Base-by-base conservation (phyloP, 2,797 vertebrate genomes). In the Oceanodroma leucorhoa region DNA sequence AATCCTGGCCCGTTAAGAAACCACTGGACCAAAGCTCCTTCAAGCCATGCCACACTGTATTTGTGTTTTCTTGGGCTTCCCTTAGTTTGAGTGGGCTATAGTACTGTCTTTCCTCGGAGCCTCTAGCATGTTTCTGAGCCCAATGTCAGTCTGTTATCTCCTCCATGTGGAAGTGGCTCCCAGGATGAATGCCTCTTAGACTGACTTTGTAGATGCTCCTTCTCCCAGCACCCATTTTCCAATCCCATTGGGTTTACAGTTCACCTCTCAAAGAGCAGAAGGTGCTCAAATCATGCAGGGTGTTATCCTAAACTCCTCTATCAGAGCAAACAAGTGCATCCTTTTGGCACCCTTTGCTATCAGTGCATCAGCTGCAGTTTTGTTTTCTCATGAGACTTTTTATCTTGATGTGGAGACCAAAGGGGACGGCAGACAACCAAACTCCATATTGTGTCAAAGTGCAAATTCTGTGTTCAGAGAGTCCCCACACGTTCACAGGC, bases 221-320 rank as follows among this genome's bases (percentile, higher is more conserved):
- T 78, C 36, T 86, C 54, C 32, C 36, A 73, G n/a, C n/a, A 27
- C 26, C 38, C 14, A 5, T 67, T 73, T 89, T 30, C 62, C 27
- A 61, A 0, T 53, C 50, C 41, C 8, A 0, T 1, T 54, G 21
- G 6, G 16, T 57, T 84, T 69, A 14, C 2, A 53, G 15, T 4
- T 83, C 79, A 48, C 40, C 11, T 60, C 43, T 87, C 40, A 43
- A 57, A 66, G 43, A 85, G 14, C 30, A 64, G 34, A 72, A 71
- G 60, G 7, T 62, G 64, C 15, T 40, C 19, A 20, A 34, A 27
- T 50, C 32, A 10, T 8, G n/a, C 20, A n/a, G 38, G 10, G 4
- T 0, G 1, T 51, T 67, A 43, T 41, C 55, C 10, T 78, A 7
- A 78, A 32, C 51, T 40, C 8, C 40, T 50, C 16, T 29, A 2